Base-by-base conservation (phyloP, 2,888 invertebrate genomes). In the Ophion ventricosus region DNA sequence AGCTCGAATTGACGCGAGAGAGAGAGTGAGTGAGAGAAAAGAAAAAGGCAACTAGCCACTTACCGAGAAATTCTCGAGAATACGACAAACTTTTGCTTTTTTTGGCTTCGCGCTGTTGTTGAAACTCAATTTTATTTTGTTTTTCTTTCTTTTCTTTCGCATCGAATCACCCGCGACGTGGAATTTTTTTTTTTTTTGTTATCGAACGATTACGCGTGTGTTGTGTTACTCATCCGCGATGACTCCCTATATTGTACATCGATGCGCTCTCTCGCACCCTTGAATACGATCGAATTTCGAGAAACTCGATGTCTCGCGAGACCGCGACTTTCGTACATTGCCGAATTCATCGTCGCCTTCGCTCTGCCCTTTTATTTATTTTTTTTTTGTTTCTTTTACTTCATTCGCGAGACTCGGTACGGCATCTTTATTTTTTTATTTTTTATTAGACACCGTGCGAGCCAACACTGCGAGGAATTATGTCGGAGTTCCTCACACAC, bases 221-320 rank as follows among this genome's bases (percentile, higher is more conserved):
- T 49, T 80, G 29, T 73, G 25, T 59, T 66, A 74, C 29, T 64
- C 25, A 63, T 57, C 67, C 49, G 56, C 40, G 35, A 59, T 59
- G 23, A 14, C 5, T 25, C 23, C 35, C n/a, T n/a, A n/a, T 59
- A 14, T 73, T n/a, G 43, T 43, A 43, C 29, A 63, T 63, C 35
- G 17, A 25, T 26, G 25, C 40, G 43, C n/a, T 8, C 25, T 61
- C 29, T 59, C 56, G 25, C 20, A 66, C 43, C 35, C 61, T 69
- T 54, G 26, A 66, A 69, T 59, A 40, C 54, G 63, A 76, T 59
- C 26, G 56, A 67, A 49, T 49, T 49, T 49, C 17, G 17, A 11
- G 14, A 49, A 17, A 17, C 14, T 49, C 49, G 14, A 49, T 11
- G 49, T 49, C 49, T 49, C 49, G 49, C 17, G 49, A 14, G 49